Percentiles rank a stretch among this genome's conserved stretches.
Conservation (phyloP, 2,888 invertebrate genomes). For the Calliphora vomitoria region DNA sequence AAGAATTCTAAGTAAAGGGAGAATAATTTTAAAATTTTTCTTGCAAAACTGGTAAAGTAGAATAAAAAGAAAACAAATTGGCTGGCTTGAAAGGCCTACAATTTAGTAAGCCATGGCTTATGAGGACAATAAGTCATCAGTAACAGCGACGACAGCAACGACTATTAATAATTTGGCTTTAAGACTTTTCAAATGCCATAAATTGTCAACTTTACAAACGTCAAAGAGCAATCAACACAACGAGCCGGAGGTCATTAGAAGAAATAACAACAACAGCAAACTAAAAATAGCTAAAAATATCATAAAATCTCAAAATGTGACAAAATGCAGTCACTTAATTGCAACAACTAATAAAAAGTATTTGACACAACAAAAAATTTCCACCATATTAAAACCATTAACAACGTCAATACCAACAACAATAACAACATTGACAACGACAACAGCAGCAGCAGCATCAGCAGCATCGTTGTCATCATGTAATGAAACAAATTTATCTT, state of each 20-base stretch:
- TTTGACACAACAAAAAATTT: conserved; percentile 58
- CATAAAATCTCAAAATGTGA: conserved; percentile 62
- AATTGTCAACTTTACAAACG: conserved; percentile 1
- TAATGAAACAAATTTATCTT: conserved; percentile 52
- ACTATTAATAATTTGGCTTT: conserved; percentile 11
- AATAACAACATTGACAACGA: conserved; percentile 4
- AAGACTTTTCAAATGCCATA: conserved; percentile 8
- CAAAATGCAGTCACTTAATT: conserved; percentile 58
- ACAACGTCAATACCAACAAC: conserved; percentile 6
- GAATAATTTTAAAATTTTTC: neutral
- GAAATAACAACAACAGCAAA: neutral
- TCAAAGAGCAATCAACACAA: neutral
- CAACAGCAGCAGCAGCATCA: conserved; percentile 17
- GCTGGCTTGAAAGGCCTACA: conserved; percentile 63
- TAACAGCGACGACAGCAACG: conserved; percentile 29
- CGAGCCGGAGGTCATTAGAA: neutral
- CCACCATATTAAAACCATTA: conserved; percentile 38
- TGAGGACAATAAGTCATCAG: conserved; percentile 55
- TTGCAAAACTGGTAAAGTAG: neutral
- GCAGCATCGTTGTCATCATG: conserved; percentile 28
- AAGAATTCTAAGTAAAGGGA: neutral
- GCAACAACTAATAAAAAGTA: conserved; percentile 54
- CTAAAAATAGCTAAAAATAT: conserved; percentile 33
- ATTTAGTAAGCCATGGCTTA: conserved; percentile 70
- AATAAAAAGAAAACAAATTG: conserved; percentile 52